phyloP scores from a whole-genome alignment of 30 jellyfish, hydroid and myxozoan species.

The Aurelia sp. region DNA sequence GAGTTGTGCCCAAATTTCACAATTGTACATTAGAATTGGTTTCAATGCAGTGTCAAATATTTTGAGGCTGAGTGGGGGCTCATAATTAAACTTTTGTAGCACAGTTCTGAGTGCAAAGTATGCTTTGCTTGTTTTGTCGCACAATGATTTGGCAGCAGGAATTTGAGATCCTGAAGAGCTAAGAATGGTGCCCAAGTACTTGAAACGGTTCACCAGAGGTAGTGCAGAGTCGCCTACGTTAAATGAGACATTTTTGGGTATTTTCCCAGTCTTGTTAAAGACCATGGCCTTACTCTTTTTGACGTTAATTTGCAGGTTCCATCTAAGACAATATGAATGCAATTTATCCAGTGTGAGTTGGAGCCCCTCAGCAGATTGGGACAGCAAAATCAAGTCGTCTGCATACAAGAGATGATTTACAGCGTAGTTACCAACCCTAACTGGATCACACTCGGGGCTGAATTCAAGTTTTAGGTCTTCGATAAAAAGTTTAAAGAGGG shows the following conservation, averaged over 20 bases:
- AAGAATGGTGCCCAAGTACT: conserved; percentile 18
- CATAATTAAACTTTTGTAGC: not conserved
- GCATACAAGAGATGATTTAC: conserved; percentile 16
- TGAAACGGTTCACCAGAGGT: not conserved
- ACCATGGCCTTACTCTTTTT: conserved; percentile 1
- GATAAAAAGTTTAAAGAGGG: not conserved
- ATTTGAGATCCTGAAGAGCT: conserved; percentile 5
- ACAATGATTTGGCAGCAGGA: conserved; percentile 1
- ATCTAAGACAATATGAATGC: not conserved
- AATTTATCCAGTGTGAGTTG: not conserved
- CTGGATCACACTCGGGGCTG: not conserved
- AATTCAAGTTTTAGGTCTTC: conserved; percentile 8
- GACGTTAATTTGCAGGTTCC: not conserved
- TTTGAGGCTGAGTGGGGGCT: conserved; percentile 17
- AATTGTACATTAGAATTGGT: conserved; percentile 1
- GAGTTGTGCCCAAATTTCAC: conserved; percentile 24
- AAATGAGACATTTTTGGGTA: not conserved
- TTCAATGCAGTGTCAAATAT: conserved; percentile 21
- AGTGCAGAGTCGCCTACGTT: not conserved
- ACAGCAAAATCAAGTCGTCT: not conserved
- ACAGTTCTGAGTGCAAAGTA: conserved; percentile 24
- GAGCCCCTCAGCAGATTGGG: conserved; percentile 1
- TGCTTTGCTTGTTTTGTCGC: conserved; percentile 33
- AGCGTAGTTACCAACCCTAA: not conserved
- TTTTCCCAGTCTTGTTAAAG: conserved; percentile 11